Percentiles rank a stretch among this genome's conserved stretches.
Conservation (phyloP, 2,113 vertebrate species). For the Gymnobelideus leadbeateri region DNA sequence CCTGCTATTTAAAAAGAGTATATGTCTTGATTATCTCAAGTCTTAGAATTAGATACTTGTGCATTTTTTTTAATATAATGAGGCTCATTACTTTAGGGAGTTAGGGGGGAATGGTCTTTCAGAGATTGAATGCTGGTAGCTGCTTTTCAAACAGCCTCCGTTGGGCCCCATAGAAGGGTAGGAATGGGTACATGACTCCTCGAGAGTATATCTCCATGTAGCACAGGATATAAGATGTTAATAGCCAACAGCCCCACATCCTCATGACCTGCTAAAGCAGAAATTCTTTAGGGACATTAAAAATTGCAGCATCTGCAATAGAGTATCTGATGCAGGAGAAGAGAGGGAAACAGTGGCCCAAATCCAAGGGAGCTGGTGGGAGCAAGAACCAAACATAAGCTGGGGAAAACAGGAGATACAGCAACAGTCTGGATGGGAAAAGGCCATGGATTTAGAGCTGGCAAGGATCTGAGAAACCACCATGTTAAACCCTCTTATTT, state of each 20-base stretch:
- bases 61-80: conserved; percentile 29
- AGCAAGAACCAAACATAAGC: background rate
- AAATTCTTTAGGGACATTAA: background rate
- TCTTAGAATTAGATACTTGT: conserved; percentile 37
- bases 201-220: background rate
- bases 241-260: background rate
- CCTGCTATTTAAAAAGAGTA: conserved; percentile 35
- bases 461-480: background rate
- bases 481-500: background rate
- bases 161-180: conserved; percentile 3
- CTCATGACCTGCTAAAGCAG: background rate
- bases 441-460: background rate
- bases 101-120: conserved; percentile 21
- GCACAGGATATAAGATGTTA: background rate
- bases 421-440: background rate
- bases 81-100: conserved; percentile 19
- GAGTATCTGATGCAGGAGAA: background rate
- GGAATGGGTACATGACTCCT: background rate
- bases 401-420: background rate
- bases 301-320: background rate
- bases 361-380: background rate
- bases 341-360: background rate
- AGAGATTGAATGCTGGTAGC: conserved; percentile 27
- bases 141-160: conserved; percentile 42
- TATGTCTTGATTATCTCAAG: conserved; percentile 39